These are phyloP conservation scores for Lymantria dispar DNA, from an alignment of 2,888 invertebrate genomes.

Conservation along the genomic window DNA sequence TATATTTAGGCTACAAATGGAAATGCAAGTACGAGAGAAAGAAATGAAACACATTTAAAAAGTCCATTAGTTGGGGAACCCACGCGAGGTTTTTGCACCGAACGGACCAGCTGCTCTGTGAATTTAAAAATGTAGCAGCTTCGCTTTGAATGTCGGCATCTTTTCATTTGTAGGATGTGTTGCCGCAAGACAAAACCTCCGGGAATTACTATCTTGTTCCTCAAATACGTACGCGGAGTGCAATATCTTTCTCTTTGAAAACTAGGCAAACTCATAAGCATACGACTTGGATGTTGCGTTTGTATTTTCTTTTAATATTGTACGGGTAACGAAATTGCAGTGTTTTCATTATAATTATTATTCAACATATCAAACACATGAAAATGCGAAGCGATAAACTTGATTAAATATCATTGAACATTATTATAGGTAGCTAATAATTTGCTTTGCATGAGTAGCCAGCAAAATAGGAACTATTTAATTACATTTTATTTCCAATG, in stretches of 20 bases:
- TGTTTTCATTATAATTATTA: conserved; percentile 29
- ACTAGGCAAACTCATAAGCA: conserved; percentile 69
- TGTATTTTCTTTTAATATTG: conserved; percentile 46
- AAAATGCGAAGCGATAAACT: no score
- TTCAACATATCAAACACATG: not conserved
- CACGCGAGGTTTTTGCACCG: conserved; percentile 39
- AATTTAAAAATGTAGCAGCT: conserved; percentile 68
- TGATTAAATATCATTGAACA: no score
- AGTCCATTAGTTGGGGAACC: conserved; percentile 50
- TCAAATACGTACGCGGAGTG: conserved; percentile 68
- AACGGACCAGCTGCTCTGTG: conserved; percentile 45
- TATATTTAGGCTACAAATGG: conserved; percentile 24
- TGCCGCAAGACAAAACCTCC: conserved; percentile 74
- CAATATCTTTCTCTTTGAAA: conserved; percentile 75
- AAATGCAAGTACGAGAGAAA: conserved; percentile 31
- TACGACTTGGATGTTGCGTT: conserved; percentile 60
- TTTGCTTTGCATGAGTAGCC: no score
- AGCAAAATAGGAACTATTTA: no score
- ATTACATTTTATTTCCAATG: not conserved
- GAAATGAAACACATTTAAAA: conserved; percentile 46
- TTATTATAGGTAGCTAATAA: no score
- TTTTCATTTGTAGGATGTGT: conserved; percentile 71
- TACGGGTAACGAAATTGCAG: conserved; percentile 39
- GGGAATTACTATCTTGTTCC: conserved; percentile 75
- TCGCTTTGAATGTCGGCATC: conserved; percentile 65